Conservation (phyloP, 2,888 invertebrate genomes). For the Hirtodrosophila cameraria region DNA sequence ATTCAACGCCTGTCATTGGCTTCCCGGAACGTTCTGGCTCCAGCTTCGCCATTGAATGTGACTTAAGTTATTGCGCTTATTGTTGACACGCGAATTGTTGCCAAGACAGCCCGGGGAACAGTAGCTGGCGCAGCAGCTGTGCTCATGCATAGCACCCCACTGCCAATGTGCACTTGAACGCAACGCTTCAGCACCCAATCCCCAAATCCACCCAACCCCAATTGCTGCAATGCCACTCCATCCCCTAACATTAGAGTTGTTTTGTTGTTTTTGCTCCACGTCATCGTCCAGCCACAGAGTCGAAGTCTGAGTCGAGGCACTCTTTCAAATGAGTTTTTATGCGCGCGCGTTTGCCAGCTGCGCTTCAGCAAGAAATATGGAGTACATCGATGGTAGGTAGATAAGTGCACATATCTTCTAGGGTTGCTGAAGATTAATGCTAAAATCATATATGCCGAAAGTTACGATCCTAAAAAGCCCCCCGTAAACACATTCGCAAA, state of each 20-base stretch:
- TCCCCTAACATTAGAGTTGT: slow-evolving; percentile 25
- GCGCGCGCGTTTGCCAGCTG: slow-evolving; percentile 58
- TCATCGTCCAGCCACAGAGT: slow-evolving; percentile 48
- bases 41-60: slow-evolving; percentile 64
- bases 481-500: too few species aligned
- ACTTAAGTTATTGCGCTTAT: slow-evolving; percentile 78
- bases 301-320: slow-evolving; percentile 47
- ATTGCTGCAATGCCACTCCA: slow-evolving; percentile 12
- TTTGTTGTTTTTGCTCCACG: slow-evolving; percentile 54
- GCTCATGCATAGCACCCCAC: slow-evolving; percentile 58
- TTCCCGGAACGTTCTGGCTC: slow-evolving; percentile 2
- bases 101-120: slow-evolving; percentile 35
- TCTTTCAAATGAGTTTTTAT: slow-evolving; percentile 76
- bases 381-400: slow-evolving; percentile 15
- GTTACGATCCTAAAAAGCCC: too few species aligned
- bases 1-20: slow-evolving; percentile 39
- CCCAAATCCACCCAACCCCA: slow-evolving; percentile 10
- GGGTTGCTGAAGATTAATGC: too few species aligned
- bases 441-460: too few species aligned
- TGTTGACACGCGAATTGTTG: slow-evolving; percentile 74
- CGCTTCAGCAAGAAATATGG: slow-evolving; percentile 28
- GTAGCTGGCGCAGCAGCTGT: slow-evolving; percentile 57
- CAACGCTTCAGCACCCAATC: slow-evolving; percentile 33
- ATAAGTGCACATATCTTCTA: too few species aligned
- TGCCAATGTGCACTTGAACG: slow-evolving; percentile 68